Evolutionary conservation across 2,797 vertebrate species (phyloP), one percentile per base, ranked within the genome.

Genomic region (Adrianichthys oophorus): DNA sequence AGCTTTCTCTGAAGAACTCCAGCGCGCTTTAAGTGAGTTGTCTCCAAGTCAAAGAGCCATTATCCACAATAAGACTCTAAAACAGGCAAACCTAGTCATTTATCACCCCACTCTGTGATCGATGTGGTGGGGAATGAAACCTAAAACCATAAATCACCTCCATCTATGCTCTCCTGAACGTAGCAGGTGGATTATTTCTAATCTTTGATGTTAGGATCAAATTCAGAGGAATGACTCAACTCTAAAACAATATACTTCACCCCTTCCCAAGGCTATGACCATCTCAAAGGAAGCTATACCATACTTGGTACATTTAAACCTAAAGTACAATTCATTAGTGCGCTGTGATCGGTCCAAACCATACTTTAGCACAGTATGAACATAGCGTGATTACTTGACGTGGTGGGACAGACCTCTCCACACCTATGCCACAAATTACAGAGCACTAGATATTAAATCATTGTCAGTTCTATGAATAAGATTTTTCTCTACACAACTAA

Each of bases 101-200:
- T 60, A 72, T 80, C 75, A 78, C 15, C 5, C 47, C 23, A 6
- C 43, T 24, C 40, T 0, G 1, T 17, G 32, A 63, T 56, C 59
- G 65, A 4, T 57, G 67, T 6, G 47, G 14, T 47, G 62, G 2
- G 24, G 15, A 49, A 17, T 52, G 65, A 59, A 73, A 72, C 44
- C 21, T 6, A 8, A 72, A 1, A 15, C 53, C 67, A 69, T 71
- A 71, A 81, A 80, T 83, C 65, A 72, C 24, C 42, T 43, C 65
- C 45, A 14, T 54, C 14, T 3, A 8, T 4, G 13, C 17, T 52
- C 54, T 0, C 10, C 50, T 59, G 21, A 0, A 15, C 0, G 58
- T 67, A 48, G 82, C 56, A 48, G n/a, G 68, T 78, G 69, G 63
- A 72, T 75, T 62, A 59, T 19, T 61, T 65, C 67, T 68, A 57